A percentile compares a stretch with the other conserved stretches of the same genome.
These are phyloP conservation scores for Macrotus californicus DNA, from an alignment of 2,113 vertebrate genomes.

Conservation along the genomic window DNA sequence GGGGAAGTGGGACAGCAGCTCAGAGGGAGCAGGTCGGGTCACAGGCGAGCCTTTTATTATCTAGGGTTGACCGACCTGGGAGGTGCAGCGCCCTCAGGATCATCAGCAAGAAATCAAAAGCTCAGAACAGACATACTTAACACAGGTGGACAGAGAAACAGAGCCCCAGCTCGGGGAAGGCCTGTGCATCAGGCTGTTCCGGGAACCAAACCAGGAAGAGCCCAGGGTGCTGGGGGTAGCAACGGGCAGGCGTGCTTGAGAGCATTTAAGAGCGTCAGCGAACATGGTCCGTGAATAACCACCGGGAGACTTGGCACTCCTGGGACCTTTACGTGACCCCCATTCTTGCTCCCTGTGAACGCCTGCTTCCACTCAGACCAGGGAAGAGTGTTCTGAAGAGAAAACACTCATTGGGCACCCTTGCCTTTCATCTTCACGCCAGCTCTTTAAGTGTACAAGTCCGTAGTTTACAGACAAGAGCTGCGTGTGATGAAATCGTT, in stretches of 20 bases:
- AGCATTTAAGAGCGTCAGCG: background rate
- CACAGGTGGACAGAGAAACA: background rate
- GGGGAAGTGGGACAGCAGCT: background rate
- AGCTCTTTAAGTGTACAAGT: background rate
- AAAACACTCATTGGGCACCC: background rate
- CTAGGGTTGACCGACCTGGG: too few relatives aligned
- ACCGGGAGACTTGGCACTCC: background rate
- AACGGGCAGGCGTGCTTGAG: fast-evolving
- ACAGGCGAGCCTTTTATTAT: background rate
- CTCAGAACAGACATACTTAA: background rate
- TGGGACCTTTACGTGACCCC: background rate
- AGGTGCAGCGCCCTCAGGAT: background rate
- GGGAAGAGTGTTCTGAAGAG: background rate
- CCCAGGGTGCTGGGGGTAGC: background rate
- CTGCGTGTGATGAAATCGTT: background rate
- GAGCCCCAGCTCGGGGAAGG: too few relatives aligned
- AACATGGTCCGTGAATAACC: background rate
- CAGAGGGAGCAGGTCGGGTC: background rate
- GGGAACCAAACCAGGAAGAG: background rate
- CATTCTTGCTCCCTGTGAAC: background rate
- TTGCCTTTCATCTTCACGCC: background rate
- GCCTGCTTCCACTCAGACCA: background rate
- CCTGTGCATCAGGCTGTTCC: background rate
- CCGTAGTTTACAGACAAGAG: background rate
- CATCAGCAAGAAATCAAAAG: background rate